These are phyloP conservation scores for Rhinoderma darwinii DNA, from an alignment of 2,113 vertebrate genomes.

Conservation along the genomic window DNA sequence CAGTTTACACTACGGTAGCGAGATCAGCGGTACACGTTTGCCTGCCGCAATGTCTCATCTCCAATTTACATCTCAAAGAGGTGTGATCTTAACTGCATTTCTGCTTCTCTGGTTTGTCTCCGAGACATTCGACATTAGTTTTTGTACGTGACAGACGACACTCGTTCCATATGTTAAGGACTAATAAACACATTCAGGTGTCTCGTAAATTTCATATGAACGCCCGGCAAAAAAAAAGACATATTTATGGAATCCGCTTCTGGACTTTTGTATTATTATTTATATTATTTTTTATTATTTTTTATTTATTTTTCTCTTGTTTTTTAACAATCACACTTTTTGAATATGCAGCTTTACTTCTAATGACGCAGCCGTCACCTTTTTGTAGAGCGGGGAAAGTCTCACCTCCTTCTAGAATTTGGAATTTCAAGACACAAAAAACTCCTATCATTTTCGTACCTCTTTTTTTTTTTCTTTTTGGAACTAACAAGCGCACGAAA, in stretches of 20 bases:
- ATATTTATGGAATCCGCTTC: not conserved
- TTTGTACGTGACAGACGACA: constrained; percentile 46
- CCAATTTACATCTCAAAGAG: constrained; percentile 58
- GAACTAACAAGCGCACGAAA: not conserved
- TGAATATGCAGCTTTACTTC: constrained; percentile 52
- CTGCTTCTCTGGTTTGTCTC: constrained; percentile 45
- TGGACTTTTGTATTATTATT: not conserved
- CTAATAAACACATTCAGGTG: constrained; percentile 46
- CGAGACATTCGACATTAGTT: constrained; percentile 18
- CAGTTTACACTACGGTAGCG: constrained; percentile 52
- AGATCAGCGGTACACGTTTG: constrained; percentile 42
- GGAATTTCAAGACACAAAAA: constrained; percentile 41
- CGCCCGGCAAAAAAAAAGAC: not conserved
- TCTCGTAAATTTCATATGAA: constrained; percentile 51
- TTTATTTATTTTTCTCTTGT: constrained; percentile 58
- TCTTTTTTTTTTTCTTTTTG: not conserved
- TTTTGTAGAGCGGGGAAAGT: constrained; percentile 28
- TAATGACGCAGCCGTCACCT: constrained; percentile 38
- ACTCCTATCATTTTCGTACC: not conserved
- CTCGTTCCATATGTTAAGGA: constrained; percentile 40
- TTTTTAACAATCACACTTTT: constrained; percentile 56
- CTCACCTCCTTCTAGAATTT: constrained; percentile 48
- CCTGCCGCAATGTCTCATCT: constrained; percentile 50
- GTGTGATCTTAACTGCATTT: constrained; percentile 26
- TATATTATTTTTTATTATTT: constrained; percentile 10